Evolutionary conservation across 1,140 invertebrate species (phyloP), one percentile per base, ranked within the genome.

Genomic region (Nasonia vitripennis): DNA sequence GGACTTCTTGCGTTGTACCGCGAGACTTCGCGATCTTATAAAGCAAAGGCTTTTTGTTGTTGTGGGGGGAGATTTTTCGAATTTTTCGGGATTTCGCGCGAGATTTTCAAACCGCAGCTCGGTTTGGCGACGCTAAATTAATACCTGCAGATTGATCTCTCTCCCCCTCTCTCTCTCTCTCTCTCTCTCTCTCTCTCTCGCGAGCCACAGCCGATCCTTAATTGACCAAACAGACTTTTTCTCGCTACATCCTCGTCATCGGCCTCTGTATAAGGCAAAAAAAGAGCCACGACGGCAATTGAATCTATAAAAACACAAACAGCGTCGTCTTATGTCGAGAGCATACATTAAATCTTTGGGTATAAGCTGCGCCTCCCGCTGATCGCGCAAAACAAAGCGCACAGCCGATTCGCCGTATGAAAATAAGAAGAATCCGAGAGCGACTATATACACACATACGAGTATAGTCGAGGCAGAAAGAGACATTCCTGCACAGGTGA

Each of bases 401-500:
- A 62, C 34, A 34, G 67, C 34, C 7, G 31, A 27, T 31, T 45
- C 77, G 51, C 12, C 20, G 9, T 23, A 20, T 37, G 45, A 20
- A 55, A 55, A 55, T 55, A 68, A 68, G 37, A n/a, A 80, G 6
- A 23, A 80, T 12, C 27, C 27, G 55, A n/a, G 78, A 41, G 10
- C 14, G 51, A 20, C 51, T 55, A 55, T 55, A 17, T 17, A 51
- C 10, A 12, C 9, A 34, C 4, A 20, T 9, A 48, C n/a, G 51
- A 68, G 27, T 27, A 27, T 27, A 37, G 41, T 41, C 55, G 10
- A 70, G 67, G 45, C n/a, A n/a, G 67, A 7, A 68, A 10, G 67
- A 37, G 78, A 62, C 34, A 81, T 81, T 81, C 78, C 78, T 48
- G 78, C 78, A n/a, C 55, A 81, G 78, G 78, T 81, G 78, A 81